These are phyloP conservation scores for Anastrepha obliqua DNA, from an alignment of 1,140 invertebrate species.

Conservation along the genomic window DNA sequence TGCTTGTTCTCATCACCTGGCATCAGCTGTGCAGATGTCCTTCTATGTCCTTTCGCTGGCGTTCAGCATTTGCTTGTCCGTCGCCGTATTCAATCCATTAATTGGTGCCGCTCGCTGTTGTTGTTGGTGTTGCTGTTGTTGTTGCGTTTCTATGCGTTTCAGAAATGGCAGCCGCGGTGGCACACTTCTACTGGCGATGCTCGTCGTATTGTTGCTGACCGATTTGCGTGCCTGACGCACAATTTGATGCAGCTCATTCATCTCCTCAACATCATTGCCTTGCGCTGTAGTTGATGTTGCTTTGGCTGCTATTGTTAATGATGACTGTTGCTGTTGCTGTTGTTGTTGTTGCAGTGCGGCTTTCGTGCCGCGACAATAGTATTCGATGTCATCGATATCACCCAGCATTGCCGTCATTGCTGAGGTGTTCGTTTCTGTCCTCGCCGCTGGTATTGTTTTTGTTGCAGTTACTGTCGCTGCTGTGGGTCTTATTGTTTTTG, in stretches of 20 bases:
- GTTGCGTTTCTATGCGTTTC: not conserved
- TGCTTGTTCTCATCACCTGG: not conserved
- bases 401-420: not conserved
- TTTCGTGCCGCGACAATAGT: slow-evolving; percentile 35
- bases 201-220: not conserved
- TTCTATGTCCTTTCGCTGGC: slow-evolving; percentile 38
- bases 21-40: not conserved
- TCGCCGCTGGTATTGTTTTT: not conserved
- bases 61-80: not conserved
- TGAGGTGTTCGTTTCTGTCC: not conserved
- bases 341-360: not conserved
- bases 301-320: slow-evolving; percentile 5
- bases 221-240: not conserved
- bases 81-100: not conserved
- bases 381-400: slow-evolving; percentile 41
- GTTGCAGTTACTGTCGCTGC: not conserved
- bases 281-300: not conserved
- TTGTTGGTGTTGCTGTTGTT: not conserved
- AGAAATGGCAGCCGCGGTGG: slow-evolving; percentile 34
- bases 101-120: not conserved
- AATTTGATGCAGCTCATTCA: slow-evolving; percentile 31
- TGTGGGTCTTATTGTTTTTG: not conserved
- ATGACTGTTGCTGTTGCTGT: not conserved
- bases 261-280: not conserved
- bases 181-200: not conserved